Evolutionary conservation across 2,797 vertebrate genomes (phyloP), one percentile per base, ranked within the genome.

Genomic region (Acrocephalus scirpaceus): DNA sequence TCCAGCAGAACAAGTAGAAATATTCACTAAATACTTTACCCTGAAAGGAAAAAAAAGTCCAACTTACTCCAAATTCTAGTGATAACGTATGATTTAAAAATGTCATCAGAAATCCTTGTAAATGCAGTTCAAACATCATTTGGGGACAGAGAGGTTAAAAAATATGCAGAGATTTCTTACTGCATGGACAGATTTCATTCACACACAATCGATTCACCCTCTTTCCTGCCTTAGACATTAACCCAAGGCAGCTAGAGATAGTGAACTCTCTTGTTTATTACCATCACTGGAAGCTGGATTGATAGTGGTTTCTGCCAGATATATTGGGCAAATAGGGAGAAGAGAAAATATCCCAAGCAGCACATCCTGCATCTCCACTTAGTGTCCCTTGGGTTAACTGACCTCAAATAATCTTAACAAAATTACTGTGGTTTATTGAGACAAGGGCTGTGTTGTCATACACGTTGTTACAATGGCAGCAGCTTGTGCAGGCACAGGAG

Each of bases 401-500:
- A 40, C 38, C 38, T 91, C 38, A 65, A 27, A 44, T 29, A 74
- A 19, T 38, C 75, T 64, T 51, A 65, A 32, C 14, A 88, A 69
- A 64, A 0, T 67, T 71, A 9, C 3, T 29, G 12, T 14, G 11
- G 7, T 61, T 90, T 86, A 29, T 8, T 80, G 47, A 82, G 48
- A 44, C 57, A 71, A n/a, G 20, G 19, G 4, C 17, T 58, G 4
- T 27, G 29, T 2, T 72, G 23, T 69, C 54, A 27, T 44, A 6
- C 0, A 0, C 0, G 1, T 76, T 86, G 5, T 69, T 58, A 65
- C 3, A 7, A 21, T 0, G 1, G 25, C 30, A 69, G 57, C 25
- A 88, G 47, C 25, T 78, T 65, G 16, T 23, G 40, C 47, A 90
- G 61, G 23, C 29, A 36, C n/a, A 40, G 32, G 18, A 47, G 26